Evolutionary conservation across 2,113 vertebrate genomes (phyloP).

Genomic region (Thymallus thymallus): DNA sequence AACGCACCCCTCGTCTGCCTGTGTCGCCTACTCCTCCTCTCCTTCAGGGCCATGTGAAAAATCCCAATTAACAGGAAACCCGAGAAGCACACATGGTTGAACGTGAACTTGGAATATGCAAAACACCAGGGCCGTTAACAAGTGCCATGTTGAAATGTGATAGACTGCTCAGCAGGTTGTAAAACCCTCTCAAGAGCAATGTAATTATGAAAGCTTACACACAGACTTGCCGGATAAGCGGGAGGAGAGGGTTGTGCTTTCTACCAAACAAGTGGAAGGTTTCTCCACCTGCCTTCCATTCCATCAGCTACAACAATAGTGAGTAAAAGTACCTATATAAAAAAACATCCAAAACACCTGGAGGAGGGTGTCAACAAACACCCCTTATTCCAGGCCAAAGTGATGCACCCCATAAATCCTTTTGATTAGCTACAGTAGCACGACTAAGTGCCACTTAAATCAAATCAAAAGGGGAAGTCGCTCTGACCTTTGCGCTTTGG

Average conservation of each 20-base stretch:
- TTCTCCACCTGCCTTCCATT: constrained; percentile 58
- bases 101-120: constrained; percentile 61
- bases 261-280: constrained; percentile 41
- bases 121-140: constrained; percentile 56
- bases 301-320: constrained; percentile 49
- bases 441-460: constrained; percentile 54
- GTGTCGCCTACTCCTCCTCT: constrained; percentile 24
- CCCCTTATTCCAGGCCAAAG: constrained; percentile 32
- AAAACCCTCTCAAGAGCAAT: constrained; percentile 65
- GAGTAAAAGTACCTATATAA: too few species aligned
- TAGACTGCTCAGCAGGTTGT: constrained; percentile 60
- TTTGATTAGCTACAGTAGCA: constrained; percentile 64
- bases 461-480: constrained; percentile 46
- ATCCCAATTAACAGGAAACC: constrained; percentile 66
- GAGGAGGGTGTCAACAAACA: constrained; percentile 55
- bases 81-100: constrained; percentile 44
- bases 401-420: constrained; percentile 67
- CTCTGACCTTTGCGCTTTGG: constrained; percentile 49
- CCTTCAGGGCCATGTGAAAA: constrained; percentile 62
- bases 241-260: constrained; percentile 14
- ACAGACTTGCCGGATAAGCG: constrained; percentile 49
- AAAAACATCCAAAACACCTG: constrained; percentile 58
- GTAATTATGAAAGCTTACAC: constrained; percentile 59
- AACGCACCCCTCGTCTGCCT: too few species aligned
- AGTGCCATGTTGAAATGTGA: constrained; percentile 55